Evolutionary conservation across 2,797 vertebrate species (phyloP), one percentile per base, ranked within the genome.

Genomic region (Alexandromys oeconomus): DNA sequence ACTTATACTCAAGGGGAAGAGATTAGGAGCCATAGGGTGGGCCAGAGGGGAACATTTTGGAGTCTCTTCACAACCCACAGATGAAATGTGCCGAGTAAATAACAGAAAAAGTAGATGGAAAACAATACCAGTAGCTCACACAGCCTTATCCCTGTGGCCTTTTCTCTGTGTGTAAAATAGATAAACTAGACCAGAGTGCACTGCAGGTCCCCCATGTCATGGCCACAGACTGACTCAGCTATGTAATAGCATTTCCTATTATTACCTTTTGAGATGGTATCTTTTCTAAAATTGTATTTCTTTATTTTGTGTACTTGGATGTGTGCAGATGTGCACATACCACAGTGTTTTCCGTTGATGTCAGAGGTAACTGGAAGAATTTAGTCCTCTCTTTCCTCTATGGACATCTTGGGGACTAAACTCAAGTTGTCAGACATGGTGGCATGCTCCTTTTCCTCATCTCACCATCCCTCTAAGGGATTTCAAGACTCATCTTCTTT

Each of bases 401-500:
- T n/a, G 23, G 17, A 31, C 25, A 63, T 27, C 48, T 57, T 57
- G 48, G 31, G 40, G 43, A n/a, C 19, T n/a, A 6, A 57, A n/a
- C 51, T 79, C 19, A 57, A 79, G 19, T 11, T 54, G 19, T 57
- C 15, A 43, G 80, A 8, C 80, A 43, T 82, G 37, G 25, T 17
- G 59, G 19, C 25, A 82, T 1, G 7, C 7, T 9, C 25, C 37
- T 40, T 5, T 63, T 63, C 7, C 25, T 14, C 37, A 31, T 40
- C 37, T 40, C 80, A 61, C 15, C 14, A 63, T 9, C 8, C 88
- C 76, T 91, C 14, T 74, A 63, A 54, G 48, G 88, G 51, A 81
- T 73, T 86, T 61, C 54, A 90, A 92, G 84, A 31, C 79, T 81
- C 40, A 92, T n/a, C 54, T 89, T 11, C 40, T 74, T 78, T 92